A percentile compares a stretch with the other conserved stretches of the same genome.
These are phyloP conservation scores for Pogonognathellus flavescens DNA, from an alignment of 1,140 invertebrate species.

Conservation along the genomic window DNA sequence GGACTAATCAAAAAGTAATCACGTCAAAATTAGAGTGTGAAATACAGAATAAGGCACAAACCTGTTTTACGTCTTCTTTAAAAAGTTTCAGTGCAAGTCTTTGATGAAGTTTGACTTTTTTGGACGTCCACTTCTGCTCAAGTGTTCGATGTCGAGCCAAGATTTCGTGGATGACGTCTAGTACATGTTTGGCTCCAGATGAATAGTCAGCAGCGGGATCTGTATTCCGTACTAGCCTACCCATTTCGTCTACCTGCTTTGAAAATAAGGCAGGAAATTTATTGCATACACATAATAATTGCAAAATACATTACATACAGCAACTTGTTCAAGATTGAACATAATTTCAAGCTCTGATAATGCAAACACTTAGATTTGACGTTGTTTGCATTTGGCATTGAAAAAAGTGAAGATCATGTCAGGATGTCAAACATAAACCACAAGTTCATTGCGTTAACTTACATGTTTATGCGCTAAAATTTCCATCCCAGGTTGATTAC, in stretches of 20 bases:
- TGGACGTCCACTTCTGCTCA: conserved; percentile 93
- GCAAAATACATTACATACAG: no score
- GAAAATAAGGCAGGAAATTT: not conserved
- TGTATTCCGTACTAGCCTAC: conserved; percentile 74
- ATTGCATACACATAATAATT: not conserved
- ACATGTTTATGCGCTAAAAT: conserved; percentile 80
- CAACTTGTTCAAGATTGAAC: no score
- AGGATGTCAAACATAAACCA: no score
- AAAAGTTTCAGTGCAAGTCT: conserved; percentile 91
- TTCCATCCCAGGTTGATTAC: conserved; percentile 87
- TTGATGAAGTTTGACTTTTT: conserved; percentile 94
- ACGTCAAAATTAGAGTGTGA: not conserved
- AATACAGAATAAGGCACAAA: conserved; percentile 66
- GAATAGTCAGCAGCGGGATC: conserved; percentile 96
- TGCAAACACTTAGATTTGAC: no score
- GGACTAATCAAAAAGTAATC: not conserved
- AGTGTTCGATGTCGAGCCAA: conserved; percentile 91
- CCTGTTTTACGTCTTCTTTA: conserved; percentile 94
- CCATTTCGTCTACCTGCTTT: conserved; percentile 67
- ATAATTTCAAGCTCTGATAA: no score
- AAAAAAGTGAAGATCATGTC: no score
- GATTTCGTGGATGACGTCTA: conserved; percentile 93
- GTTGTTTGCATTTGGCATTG: no score
- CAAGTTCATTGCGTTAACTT: conserved; percentile 63
- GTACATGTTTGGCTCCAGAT: conserved; percentile 89